Evolutionary conservation across 2,888 invertebrate genomes (phyloP).

Genomic region (Didymodactylos carnosus): DNA sequence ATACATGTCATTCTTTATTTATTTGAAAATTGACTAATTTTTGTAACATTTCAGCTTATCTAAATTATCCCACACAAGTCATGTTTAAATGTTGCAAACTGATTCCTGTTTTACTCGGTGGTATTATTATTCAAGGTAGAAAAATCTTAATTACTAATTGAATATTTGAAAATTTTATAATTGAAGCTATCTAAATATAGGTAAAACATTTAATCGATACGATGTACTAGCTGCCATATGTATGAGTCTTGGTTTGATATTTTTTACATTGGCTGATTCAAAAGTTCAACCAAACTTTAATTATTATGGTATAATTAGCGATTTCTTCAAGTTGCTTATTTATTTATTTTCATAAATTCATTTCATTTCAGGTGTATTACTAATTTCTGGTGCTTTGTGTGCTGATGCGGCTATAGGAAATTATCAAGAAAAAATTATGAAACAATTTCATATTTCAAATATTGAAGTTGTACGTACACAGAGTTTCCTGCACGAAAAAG

Average conservation of each 20-base stretch:
- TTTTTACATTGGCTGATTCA: slow-evolving; percentile 65
- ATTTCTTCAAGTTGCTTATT: not conserved
- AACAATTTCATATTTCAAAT: slow-evolving; percentile 56
- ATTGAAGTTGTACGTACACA: slow-evolving; percentile 52
- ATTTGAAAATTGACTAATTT: too few species aligned
- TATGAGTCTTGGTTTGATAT: slow-evolving; percentile 69
- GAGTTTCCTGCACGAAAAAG: not conserved
- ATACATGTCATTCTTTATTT: too few species aligned
- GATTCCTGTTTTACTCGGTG: slow-evolving; percentile 79
- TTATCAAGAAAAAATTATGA: slow-evolving; percentile 85
- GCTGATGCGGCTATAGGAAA: slow-evolving; percentile 91
- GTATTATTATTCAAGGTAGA: slow-evolving; percentile 59
- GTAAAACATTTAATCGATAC: slow-evolving; percentile 58
- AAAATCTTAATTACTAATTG: slow-evolving; percentile 9
- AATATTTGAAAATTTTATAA: not conserved
- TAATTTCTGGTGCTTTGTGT: slow-evolving; percentile 55
- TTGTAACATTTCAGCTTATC: too few species aligned
- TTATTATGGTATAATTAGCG: slow-evolving; percentile 35
- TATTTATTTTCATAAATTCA: slow-evolving; percentile 14
- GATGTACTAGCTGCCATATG: slow-evolving; percentile 62
- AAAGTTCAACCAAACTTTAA: slow-evolving; percentile 44
- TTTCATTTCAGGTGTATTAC: slow-evolving; percentile 31
- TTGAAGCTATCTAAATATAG: slow-evolving; percentile 26
- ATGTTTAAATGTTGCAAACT: slow-evolving; percentile 94
- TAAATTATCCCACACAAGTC: not conserved